Evolutionary conservation across 2,113 vertebrate species (phyloP).

Genomic region (Muntiacus muntjak): DNA sequence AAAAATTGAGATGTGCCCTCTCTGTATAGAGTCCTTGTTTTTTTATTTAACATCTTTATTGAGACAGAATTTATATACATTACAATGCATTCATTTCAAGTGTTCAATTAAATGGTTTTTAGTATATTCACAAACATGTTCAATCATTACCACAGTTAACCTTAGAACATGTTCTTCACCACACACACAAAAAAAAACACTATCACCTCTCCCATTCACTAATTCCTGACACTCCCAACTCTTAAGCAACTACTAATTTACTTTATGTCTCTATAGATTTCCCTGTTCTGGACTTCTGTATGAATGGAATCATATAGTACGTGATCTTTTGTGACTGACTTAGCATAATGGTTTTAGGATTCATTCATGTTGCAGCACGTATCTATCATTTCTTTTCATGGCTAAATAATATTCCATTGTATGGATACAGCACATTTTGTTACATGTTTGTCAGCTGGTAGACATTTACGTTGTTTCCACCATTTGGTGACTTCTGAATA

Average conservation of each 20-base stretch:
- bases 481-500: constrained; percentile 8
- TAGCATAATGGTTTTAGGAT: neutral
- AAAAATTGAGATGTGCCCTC: neutral
- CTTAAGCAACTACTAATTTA: neutral
- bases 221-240: neutral
- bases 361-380: neutral
- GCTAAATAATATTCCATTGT: neutral
- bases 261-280: neutral
- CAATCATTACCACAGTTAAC: neutral
- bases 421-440: neutral
- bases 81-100: neutral
- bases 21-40: neutral
- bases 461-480: neutral
- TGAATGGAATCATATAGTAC: neutral
- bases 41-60: neutral
- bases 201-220: neutral
- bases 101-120: neutral
- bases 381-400: neutral
- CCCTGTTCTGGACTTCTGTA: neutral
- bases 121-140: neutral
- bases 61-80: neutral
- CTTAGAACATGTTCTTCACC: constrained; percentile 36
- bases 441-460: neutral
- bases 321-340: neutral
- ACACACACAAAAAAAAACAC: neutral